These are phyloP conservation scores for Bhutanitis thaidina DNA, from an alignment of 2,888 invertebrate species.

Conservation along the genomic window DNA sequence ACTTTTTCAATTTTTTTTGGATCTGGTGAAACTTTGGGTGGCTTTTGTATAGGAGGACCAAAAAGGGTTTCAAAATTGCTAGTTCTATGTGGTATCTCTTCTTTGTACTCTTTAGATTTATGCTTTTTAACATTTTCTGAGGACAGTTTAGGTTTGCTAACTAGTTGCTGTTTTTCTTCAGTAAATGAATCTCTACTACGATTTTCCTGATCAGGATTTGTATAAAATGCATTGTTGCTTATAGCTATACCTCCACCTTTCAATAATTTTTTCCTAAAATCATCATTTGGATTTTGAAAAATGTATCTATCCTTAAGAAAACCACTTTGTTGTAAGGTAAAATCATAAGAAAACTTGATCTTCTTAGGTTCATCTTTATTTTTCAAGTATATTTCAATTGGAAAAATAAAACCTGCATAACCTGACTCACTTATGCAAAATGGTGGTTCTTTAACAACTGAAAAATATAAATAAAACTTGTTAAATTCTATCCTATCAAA, in stretches of 20 bases:
- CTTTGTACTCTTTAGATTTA: conserved; percentile 78
- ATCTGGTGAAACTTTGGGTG: conserved; percentile 84
- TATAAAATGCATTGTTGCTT: conserved; percentile 63
- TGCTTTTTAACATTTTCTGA: conserved; percentile 81
- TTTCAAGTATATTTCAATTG: conserved; percentile 93
- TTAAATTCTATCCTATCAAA: background rate
- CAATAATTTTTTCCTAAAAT: conserved; percentile 91
- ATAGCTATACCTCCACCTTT: conserved; percentile 89
- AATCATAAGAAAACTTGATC: conserved; percentile 90
- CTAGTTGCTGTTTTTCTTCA: conserved; percentile 80
- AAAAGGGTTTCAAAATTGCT: conserved; percentile 89
- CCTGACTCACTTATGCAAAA: conserved; percentile 95
- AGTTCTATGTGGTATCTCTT: conserved; percentile 77
- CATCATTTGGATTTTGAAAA: conserved; percentile 92
- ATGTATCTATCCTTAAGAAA: conserved; percentile 90
- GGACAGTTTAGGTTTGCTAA: conserved; percentile 85
- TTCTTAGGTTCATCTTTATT: conserved; percentile 95
- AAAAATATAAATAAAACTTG: conserved; percentile 45
- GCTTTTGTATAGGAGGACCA: conserved; percentile 90
- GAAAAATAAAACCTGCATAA: conserved; percentile 95
- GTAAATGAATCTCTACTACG: conserved; percentile 79
- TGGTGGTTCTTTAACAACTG: conserved; percentile 95
- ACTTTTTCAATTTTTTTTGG: conserved; percentile 75
- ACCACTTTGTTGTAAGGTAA: conserved; percentile 88
- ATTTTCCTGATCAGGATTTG: conserved; percentile 76